Base-by-base conservation (phyloP, 2,797 vertebrate genomes). In the Coregonus ussuriensis region DNA sequence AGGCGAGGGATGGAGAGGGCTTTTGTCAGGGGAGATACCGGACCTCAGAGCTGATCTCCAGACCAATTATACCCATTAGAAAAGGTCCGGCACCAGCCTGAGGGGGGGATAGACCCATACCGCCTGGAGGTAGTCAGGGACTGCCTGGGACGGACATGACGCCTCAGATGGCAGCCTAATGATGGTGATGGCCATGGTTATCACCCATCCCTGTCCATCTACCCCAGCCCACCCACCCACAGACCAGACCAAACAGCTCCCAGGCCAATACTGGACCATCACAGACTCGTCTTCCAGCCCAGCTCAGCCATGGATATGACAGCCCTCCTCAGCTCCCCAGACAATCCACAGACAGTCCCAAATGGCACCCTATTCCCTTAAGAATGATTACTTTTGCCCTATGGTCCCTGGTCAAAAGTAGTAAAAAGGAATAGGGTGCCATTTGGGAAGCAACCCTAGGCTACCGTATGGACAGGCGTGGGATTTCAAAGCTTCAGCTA, bases 61-160 rank as follows among this genome's bases (percentile, higher is more conserved):
- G 80, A 79, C 82, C 84, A 86, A 91, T 92, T 91, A 91, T 76
- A 88, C 37, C 85, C 86, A 89, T 91, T 87, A 87, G 66, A 88
- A 62, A 31, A 76, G 71, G 81, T 47, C 62, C n/a, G 35, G 52
- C 21, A 4, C 72, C 29, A 21, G 14, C 15, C 77, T 88, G 73
- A 33, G 52, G 52, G 29, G 47, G 52, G 29, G 47, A 74, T 37
- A 66, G 29, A 9, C 70, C 41, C 9, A 13, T 47, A n/a, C 29
- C 31, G 14, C 74, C 35, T 74, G 54, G 74, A 87, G 87, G 81
- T 81, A 77, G 81, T 81, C 81, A 69, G 54, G n/a, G n/a, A n/a
- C n/a, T n/a, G 62, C 54, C 56, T 14, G 71, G 18, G 72, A 69
- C 4, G 63, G 63, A 33, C 41, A 13, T 59, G 52, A 73, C 31